Base-by-base conservation (phyloP, 2,888 invertebrate genomes). In the Hoplodrina ambigua region DNA sequence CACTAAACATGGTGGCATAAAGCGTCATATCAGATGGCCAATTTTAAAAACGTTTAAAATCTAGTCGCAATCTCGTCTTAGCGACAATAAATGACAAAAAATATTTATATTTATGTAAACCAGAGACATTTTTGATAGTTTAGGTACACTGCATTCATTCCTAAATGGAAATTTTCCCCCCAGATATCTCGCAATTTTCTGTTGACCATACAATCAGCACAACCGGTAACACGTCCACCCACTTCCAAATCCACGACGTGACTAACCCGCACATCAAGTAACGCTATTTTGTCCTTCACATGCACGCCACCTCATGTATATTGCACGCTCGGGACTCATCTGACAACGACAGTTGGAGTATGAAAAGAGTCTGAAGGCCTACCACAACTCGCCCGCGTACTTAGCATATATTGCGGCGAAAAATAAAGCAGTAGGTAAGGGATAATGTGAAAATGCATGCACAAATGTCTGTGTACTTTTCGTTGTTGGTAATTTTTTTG, bases 321-420 rank as follows among this genome's bases (percentile, higher is more conserved):
- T 88, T 89, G 88, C 89, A 85, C 90, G 86, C 87, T 85, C 88
- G 85, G 88, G 84, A 67, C 81, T 75, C 78, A 78, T 75, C 80
- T 79, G 80, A 63, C 84, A 71, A 72, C 79, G 62, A 62, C 92
- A 98, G 98, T 94, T 97, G 88, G 98, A 98, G 93, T 99, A 99
- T 93, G 99, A 99, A 91, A 99, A 99, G 91, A 97, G 97, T 78
- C 95, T 99, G 93, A 99, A 99, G 96, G 97, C 97, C 33, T 99
- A 99, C 94, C 99, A 99, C 95, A 99, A 98, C 94, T 99, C 99
- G 50, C 99, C 99, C 62, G 98, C 99, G 41, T 98, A 99, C 94
- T 97, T 99, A 89, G 98, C 99, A 49, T 99, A 98, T 94, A 97
- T 99, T 82, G 98, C 99, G 74, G 99, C 99, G 79, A 99, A 99